phyloP scores from a whole-genome alignment of 2,888 invertebrate genomes.

The Tinea semifulvella region DNA sequence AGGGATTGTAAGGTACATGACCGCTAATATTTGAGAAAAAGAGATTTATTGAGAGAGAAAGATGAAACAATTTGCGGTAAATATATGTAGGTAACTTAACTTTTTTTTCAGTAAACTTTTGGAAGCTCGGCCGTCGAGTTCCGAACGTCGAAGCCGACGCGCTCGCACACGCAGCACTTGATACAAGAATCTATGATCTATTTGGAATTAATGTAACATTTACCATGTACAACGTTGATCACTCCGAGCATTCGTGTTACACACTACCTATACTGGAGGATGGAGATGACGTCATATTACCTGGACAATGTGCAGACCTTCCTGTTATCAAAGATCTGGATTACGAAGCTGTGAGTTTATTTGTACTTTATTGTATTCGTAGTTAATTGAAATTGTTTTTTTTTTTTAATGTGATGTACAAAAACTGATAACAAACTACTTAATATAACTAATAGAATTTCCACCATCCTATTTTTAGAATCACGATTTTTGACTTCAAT shows the following conservation, averaged over 20 bases:
- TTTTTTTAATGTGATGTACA: too few relatives aligned
- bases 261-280: slow-evolving; percentile 32
- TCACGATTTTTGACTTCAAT: too few relatives aligned
- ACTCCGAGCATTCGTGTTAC: slow-evolving; percentile 33
- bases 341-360: slow-evolving; percentile 34
- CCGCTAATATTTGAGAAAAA: too few relatives aligned
- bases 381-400: too few relatives aligned
- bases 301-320: slow-evolving; percentile 38
- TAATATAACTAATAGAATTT: too few relatives aligned
- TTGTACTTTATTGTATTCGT: too few relatives aligned
- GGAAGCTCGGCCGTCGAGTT: slow-evolving; percentile 27
- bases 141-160: background rate
- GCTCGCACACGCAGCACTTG: background rate
- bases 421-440: too few relatives aligned
- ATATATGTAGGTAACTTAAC: background rate
- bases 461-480: too few relatives aligned
- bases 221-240: slow-evolving; percentile 25
- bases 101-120: slow-evolving; percentile 37
- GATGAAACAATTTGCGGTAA: too few relatives aligned
- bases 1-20: too few relatives aligned
- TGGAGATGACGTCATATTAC: slow-evolving; percentile 35
- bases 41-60: too few relatives aligned
- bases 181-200: background rate
- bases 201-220: slow-evolving; percentile 24
- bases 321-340: slow-evolving; percentile 34